Evolutionary conservation across 1,140 invertebrate genomes (phyloP).

Genomic region (Monochamus saltuarius): DNA sequence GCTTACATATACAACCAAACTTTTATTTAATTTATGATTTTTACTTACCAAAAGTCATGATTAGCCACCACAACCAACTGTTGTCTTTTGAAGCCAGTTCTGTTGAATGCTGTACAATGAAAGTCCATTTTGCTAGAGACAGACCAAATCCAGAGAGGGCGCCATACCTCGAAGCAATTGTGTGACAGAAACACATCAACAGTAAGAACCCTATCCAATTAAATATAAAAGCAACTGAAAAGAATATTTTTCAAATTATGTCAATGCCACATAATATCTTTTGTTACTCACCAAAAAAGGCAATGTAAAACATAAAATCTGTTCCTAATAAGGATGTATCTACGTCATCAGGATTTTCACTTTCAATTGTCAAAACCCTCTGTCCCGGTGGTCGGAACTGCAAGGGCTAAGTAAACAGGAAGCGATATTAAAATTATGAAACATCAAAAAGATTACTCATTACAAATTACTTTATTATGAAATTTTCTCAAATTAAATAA

Average conservation of each 20-base stretch:
- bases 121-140: slow-evolving; percentile 90
- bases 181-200: slow-evolving; percentile 90
- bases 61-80: slow-evolving; percentile 87
- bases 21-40: background rate
- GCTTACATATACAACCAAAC: background rate
- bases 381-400: slow-evolving; percentile 57
- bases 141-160: slow-evolving; percentile 89
- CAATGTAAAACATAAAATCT: slow-evolving; percentile 85
- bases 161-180: slow-evolving; percentile 88
- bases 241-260: background rate
- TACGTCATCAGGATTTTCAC: slow-evolving; percentile 67
- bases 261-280: slow-evolving; percentile 6
- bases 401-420: slow-evolving; percentile 49
- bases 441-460: background rate
- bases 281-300: slow-evolving; percentile 71
- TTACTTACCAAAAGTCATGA: slow-evolving; percentile 78
- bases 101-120: slow-evolving; percentile 89
- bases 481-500: too few relatives aligned
- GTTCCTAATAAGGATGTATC: slow-evolving; percentile 79
- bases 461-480: too few relatives aligned
- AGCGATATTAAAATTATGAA: background rate
- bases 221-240: slow-evolving; percentile 81
- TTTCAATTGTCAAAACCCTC: slow-evolving; percentile 73
- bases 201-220: slow-evolving; percentile 94
- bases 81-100: slow-evolving; percentile 82